A percentile compares a stretch with the other conserved stretches of the same genome.
phyloP scores from a whole-genome alignment of 35 echinoderm and acorn worm species.

The Hemicentrotus pulcherrimus region DNA sequence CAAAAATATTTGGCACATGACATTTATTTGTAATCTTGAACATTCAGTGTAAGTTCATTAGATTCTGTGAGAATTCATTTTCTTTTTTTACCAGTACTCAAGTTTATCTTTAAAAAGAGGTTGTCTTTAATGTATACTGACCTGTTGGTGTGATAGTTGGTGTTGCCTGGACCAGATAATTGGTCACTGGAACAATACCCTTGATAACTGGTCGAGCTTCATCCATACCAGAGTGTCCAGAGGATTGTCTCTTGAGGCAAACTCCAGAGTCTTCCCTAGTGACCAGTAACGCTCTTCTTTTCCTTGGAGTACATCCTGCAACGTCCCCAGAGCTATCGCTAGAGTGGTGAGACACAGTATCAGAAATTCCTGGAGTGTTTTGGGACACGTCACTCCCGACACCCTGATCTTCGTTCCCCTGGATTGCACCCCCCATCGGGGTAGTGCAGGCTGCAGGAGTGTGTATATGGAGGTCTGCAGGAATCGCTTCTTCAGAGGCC shows the following conservation, averaged over 20 bases:
- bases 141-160: neutral
- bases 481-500: neutral
- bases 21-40: no score
- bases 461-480: neutral
- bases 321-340: slow-evolving; percentile 14
- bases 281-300: slow-evolving; percentile 1
- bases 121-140: neutral
- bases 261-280: slow-evolving; percentile 33
- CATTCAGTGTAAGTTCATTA: no score
- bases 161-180: neutral
- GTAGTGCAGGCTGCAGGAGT: neutral
- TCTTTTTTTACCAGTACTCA: no score
- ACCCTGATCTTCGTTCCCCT: slow-evolving; percentile 20
- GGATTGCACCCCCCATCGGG: neutral
- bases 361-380: neutral
- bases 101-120: no score
- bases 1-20: no score
- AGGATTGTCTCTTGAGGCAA: neutral
- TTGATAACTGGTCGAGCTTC: neutral
- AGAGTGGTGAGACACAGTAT: slow-evolving; percentile 21
- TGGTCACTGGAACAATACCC: neutral
- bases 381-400: slow-evolving; percentile 29
- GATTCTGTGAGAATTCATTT: no score
- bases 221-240: neutral
- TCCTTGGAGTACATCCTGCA: neutral